Conservation (phyloP, 2,797 vertebrate genomes). For the Anguilla megastoma region DNA sequence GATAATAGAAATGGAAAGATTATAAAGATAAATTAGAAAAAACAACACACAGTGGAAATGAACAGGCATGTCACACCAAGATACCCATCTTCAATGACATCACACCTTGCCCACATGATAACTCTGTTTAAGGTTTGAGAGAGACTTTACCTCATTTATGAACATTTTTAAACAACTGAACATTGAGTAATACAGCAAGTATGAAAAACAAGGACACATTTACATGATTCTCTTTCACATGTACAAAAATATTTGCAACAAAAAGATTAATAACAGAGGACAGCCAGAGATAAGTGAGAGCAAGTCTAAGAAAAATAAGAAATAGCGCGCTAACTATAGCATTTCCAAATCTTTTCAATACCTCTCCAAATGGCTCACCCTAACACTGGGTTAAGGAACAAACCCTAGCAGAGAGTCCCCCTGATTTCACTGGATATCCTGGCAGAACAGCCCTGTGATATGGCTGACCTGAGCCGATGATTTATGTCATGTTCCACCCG, state of each 20-base stretch:
- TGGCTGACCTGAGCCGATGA: slow-evolving; percentile 48
- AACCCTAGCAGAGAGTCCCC: slow-evolving; percentile 14
- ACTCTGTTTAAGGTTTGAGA: neutral
- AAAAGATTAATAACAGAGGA: no score
- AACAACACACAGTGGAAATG: neutral
- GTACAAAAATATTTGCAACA: no score
- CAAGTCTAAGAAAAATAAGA: neutral
- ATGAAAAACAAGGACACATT: neutral
- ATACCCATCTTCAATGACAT: neutral
- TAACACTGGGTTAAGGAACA: slow-evolving; percentile 28
- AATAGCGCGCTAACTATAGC: neutral
- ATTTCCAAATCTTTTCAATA: neutral
- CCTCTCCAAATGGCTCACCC: slow-evolving; percentile 12
- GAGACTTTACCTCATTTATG: neutral
- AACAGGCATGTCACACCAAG: neutral
- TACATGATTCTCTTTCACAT: no score
- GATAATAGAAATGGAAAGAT: neutral
- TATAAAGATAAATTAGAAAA: neutral
- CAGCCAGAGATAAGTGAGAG: no score
- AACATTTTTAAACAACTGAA: neutral
- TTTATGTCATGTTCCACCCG: slow-evolving; percentile 44
- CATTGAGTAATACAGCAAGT: neutral
- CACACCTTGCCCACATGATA: neutral
- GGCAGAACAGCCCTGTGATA: slow-evolving; percentile 38
- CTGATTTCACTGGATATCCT: slow-evolving; percentile 25